Conservation (phyloP, 2,113 vertebrate species). For the Neolamprologus hecqui region DNA sequence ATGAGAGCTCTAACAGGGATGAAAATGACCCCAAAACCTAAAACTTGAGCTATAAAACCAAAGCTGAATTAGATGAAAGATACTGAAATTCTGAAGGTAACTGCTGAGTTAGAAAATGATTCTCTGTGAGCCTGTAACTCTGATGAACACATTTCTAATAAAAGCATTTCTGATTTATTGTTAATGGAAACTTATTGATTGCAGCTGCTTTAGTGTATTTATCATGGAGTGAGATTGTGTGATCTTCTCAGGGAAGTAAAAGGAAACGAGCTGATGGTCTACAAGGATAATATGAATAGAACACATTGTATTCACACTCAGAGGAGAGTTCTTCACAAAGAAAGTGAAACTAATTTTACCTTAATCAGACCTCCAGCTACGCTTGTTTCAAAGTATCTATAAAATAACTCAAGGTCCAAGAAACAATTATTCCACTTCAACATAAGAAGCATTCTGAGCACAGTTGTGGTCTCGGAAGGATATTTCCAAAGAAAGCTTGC, state of each 20-base stretch:
- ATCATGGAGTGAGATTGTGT: too few species aligned
- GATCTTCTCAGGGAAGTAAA: too few species aligned
- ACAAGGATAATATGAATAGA: not conserved
- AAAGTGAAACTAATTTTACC: not conserved
- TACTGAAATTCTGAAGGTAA: not conserved
- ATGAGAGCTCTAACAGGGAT: not conserved
- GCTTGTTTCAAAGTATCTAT: conserved; percentile 19
- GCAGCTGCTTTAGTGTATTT: too few species aligned
- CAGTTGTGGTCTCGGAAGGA: conserved; percentile 16
- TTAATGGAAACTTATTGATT: too few species aligned
- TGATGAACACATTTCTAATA: not conserved
- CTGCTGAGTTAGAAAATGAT: not conserved
- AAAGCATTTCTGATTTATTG: not conserved
- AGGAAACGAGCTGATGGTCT: too few species aligned
- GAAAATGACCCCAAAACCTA: not conserved
- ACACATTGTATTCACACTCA: not conserved
- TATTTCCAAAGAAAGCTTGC: conserved; percentile 8
- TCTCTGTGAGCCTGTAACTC: not conserved
- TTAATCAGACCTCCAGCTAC: conserved; percentile 4
- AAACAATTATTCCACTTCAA: conserved; percentile 45
- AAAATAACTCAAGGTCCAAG: conserved; percentile 49
- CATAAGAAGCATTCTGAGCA: conserved; percentile 5
- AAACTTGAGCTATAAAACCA: not conserved
- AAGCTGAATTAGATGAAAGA: not conserved
- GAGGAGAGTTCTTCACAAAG: not conserved